Conservation (phyloP, 2,888 invertebrate genomes). For the Biston stratarius region DNA sequence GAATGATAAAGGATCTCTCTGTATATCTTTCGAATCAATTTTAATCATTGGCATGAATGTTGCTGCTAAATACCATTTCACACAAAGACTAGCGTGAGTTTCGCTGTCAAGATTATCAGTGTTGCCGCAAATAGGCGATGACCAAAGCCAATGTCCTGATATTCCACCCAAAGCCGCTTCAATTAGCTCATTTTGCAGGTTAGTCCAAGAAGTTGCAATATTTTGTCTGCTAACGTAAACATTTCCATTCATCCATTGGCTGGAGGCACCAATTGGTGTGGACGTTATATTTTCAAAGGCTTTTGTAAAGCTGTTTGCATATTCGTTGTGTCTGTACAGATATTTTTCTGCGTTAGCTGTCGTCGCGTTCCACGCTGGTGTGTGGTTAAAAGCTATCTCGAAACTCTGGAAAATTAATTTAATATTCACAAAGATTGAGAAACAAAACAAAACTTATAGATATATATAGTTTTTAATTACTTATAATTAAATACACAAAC, state of each 20-base stretch:
- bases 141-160: conserved; percentile 81
- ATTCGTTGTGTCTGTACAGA: conserved; percentile 84
- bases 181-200: conserved; percentile 80
- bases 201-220: conserved; percentile 86
- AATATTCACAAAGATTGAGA: conserved; percentile 3
- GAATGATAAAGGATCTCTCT: conserved; percentile 79
- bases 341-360: conserved; percentile 61
- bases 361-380: conserved; percentile 82
- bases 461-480: no score
- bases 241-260: conserved; percentile 68
- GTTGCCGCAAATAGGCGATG: conserved; percentile 87
- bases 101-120: conserved; percentile 69
- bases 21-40: conserved; percentile 73
- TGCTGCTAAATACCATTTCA: conserved; percentile 90
- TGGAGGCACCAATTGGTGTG: conserved; percentile 61
- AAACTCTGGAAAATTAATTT: conserved; percentile 64
- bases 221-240: conserved; percentile 78
- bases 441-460: conserved; percentile 1
- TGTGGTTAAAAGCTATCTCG: conserved; percentile 73
- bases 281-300: conserved; percentile 59
- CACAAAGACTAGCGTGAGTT: conserved; percentile 82
- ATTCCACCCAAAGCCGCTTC: conserved; percentile 81
- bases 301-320: conserved; percentile 80
- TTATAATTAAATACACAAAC: no score
- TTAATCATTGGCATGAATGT: conserved; percentile 88